These are phyloP conservation scores for Onychostruthus taczanowskii DNA, from an alignment of 2,113 vertebrate genomes.

Conservation along the genomic window DNA sequence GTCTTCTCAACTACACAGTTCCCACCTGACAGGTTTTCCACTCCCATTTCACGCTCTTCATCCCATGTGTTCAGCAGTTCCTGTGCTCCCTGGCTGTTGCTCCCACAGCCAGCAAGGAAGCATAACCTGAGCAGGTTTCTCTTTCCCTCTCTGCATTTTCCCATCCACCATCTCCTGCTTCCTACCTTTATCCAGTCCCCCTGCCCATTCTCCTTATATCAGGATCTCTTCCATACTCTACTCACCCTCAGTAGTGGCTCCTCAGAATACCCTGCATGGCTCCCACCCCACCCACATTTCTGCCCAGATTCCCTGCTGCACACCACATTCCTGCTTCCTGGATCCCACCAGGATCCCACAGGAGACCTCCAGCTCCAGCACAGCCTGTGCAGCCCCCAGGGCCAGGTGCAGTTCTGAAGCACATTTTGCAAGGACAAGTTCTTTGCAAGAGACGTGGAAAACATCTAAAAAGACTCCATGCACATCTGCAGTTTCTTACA, in stretches of 20 bases:
- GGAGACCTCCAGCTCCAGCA: not conserved
- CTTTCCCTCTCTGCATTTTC: not conserved
- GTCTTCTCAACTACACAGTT: not conserved
- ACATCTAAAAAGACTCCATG: not conserved
- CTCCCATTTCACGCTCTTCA: not conserved
- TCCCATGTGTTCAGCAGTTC: not conserved
- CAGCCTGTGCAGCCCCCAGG: not conserved
- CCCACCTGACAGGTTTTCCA: not conserved
- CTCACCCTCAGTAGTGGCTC: not conserved
- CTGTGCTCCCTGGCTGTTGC: not conserved
- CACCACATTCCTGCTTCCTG: not conserved
- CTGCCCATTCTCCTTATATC: not conserved
- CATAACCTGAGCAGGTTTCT: not conserved
- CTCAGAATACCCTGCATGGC: fast-evolving
- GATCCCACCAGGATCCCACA: not conserved
- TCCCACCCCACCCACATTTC: not conserved
- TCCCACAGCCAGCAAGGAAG: not conserved
- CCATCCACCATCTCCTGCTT: not conserved
- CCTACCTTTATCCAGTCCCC: not conserved
- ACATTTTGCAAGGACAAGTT: not conserved
- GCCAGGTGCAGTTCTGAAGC: not conserved
- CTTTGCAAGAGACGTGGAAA: not conserved
- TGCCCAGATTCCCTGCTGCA: not conserved
- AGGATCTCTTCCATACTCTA: not conserved
- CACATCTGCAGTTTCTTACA: not conserved